phyloP scores from a whole-genome alignment of 2,888 invertebrate species.

The Alsophila aescularia region DNA sequence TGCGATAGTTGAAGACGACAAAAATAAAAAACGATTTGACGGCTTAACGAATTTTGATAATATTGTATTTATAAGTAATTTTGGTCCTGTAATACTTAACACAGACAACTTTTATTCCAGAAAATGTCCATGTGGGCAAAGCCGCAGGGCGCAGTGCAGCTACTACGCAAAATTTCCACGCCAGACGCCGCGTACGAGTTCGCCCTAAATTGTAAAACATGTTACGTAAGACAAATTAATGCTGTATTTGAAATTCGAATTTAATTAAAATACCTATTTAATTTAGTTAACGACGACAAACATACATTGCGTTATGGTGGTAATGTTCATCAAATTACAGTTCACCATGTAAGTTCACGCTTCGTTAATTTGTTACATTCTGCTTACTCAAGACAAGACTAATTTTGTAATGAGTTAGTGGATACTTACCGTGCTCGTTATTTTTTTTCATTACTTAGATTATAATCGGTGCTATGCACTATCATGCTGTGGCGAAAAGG shows the following conservation, averaged over 20 bases:
- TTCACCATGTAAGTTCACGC: conserved; percentile 35
- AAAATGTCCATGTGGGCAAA: too few relatives aligned
- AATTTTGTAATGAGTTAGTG: conserved; percentile 4
- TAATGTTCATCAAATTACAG: conserved; percentile 38
- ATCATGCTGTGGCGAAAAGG: too few relatives aligned
- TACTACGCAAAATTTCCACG: too few relatives aligned
- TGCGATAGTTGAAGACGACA: too few relatives aligned
- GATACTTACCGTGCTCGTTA: conserved; percentile 2
- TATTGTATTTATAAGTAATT: too few relatives aligned
- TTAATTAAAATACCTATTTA: not conserved
- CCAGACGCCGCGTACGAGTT: too few relatives aligned
- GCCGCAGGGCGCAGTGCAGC: too few relatives aligned
- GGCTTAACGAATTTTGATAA: too few relatives aligned
- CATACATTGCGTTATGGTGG: not conserved
- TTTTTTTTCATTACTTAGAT: conserved; percentile 5
- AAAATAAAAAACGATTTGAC: too few relatives aligned
- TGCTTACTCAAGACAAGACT: conserved; percentile 16
- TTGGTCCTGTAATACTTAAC: too few relatives aligned
- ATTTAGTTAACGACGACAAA: not conserved
- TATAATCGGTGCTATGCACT: not conserved
- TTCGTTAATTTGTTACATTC: conserved; percentile 33
- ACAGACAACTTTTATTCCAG: too few relatives aligned
- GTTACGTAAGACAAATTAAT: not conserved
- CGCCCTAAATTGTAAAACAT: too few relatives aligned
- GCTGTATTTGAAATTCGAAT: not conserved